Conservation (phyloP, 2,797 vertebrate species). For the Ispidina picta region DNA sequence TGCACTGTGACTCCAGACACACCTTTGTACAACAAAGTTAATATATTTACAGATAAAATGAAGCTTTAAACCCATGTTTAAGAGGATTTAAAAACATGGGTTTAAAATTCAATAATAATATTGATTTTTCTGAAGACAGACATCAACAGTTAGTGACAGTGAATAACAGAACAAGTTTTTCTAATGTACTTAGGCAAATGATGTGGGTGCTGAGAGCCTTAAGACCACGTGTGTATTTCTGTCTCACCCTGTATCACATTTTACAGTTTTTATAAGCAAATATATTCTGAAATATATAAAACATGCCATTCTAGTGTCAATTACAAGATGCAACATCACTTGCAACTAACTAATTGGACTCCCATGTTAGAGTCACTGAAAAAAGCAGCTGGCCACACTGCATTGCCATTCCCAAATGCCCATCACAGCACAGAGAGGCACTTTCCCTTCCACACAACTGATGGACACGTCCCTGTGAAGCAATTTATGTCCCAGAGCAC, state of each 20-base stretch:
- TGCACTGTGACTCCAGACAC: not conserved
- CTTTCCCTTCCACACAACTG: not conserved
- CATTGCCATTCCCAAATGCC: not conserved
- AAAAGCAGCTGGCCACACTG: not conserved
- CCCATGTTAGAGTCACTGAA: not conserved
- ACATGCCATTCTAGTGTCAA: not conserved
- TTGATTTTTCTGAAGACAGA: conserved; percentile 4
- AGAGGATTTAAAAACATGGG: too few relatives aligned
- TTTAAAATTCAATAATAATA: not conserved
- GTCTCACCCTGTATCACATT: not conserved
- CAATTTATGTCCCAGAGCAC: not conserved
- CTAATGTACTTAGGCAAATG: not conserved
- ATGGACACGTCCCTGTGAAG: rapidly evolving
- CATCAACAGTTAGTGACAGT: not conserved
- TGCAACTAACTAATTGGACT: not conserved
- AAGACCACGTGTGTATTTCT: not conserved
- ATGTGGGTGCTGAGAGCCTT: not conserved
- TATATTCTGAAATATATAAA: not conserved
- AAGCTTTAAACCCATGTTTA: not conserved
- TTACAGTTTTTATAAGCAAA: not conserved
- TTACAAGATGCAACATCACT: not conserved
- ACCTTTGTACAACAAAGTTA: not conserved
- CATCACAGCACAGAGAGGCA: not conserved
- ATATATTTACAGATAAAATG: not conserved
- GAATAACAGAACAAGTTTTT: not conserved